Evolutionary conservation across 2,888 invertebrate species (phyloP).

Genomic region (Hydriomena furcata): DNA sequence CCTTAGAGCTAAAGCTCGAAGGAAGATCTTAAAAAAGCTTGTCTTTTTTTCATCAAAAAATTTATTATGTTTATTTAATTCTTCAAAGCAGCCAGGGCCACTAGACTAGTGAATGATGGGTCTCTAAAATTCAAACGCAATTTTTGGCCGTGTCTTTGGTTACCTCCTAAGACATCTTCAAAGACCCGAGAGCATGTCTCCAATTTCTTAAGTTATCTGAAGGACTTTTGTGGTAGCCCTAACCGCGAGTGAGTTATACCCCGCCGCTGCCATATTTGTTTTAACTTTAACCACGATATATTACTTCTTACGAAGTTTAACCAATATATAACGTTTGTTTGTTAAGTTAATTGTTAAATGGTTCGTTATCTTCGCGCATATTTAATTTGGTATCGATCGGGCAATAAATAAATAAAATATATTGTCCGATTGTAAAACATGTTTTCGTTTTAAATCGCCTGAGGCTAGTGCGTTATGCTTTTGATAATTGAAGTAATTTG

Average conservation of each 20-base stretch:
- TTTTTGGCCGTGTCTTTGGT: too few relatives aligned
- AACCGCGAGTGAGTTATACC: slow-evolving; percentile 33
- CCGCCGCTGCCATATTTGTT: slow-evolving; percentile 69
- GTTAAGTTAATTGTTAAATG: slow-evolving; percentile 83
- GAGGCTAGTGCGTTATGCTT: slow-evolving; percentile 35
- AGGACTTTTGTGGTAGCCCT: too few relatives aligned
- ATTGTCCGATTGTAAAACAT: slow-evolving; percentile 76
- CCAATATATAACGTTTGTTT: slow-evolving; percentile 83
- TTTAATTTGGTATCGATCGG: slow-evolving; percentile 68
- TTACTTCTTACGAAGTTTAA: slow-evolving; percentile 31
- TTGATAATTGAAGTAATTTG: slow-evolving; percentile 27
- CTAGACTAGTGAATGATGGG: too few relatives aligned
- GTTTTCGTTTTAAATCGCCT: slow-evolving; percentile 57
- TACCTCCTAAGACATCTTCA: too few relatives aligned
- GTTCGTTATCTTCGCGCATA: slow-evolving; percentile 75
- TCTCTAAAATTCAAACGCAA: too few relatives aligned
- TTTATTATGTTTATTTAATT: too few relatives aligned
- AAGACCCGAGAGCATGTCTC: too few relatives aligned
- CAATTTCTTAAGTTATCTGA: too few relatives aligned
- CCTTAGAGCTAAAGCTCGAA: too few relatives aligned
- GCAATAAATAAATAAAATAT: slow-evolving; percentile 53
- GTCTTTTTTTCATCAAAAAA: too few relatives aligned
- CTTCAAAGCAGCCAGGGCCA: too few relatives aligned
- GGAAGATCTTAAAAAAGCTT: too few relatives aligned
- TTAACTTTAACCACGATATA: slow-evolving; percentile 70